Evolutionary conservation across 2,888 invertebrate genomes (phyloP), one percentile per base, ranked within the genome.

Genomic region (Nemapogon koenigi): DNA sequence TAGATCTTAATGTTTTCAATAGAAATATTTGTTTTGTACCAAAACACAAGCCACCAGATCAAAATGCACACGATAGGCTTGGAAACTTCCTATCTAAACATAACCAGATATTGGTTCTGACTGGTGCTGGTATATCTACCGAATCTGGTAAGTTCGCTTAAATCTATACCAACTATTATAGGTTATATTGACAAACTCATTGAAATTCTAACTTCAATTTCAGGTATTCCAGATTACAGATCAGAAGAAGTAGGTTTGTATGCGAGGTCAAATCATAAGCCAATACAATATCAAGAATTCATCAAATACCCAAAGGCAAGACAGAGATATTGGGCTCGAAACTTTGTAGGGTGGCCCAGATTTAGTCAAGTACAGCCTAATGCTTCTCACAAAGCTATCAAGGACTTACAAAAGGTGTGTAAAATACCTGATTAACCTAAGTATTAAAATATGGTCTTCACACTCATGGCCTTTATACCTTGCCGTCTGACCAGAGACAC

Each of bases 61-160:
- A 72, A 14, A 68, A 78, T 45, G 90, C 91, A 50, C 53, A 86
- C 16, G 55, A 73, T 43, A 57, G 56, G 36, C 57, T 92, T 0
- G 75, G 78, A 53, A 63, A 83, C 37, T 90, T 91, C 60, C 51
- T 92, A 14, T 44, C 53, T 2, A 61, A 59, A 27, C 64, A 82
- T 38, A 54, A 78, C 4, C 85, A 82, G 49, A 68, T 90, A 32
- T 73, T 94, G 13, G 79, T 92, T 13, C 57, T 97, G 30, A 94
- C 94, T 37, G 98, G 98, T 10, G 97, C 97, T 46, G 98, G 97
- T 18, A 87, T 97, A 51, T 97, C 97, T 1, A 98, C 97, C 2
- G 97, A 98, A 82, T 94, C 94, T 57, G 88, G 88, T 87, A 62
- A 52, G 49, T 49, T 3, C 28, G 8, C 6, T 6, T 7, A 22